Percentiles rank a stretch among this genome's conserved stretches.
Conservation (phyloP, 1,140 invertebrate species). For the Brachionus angularis region DNA sequence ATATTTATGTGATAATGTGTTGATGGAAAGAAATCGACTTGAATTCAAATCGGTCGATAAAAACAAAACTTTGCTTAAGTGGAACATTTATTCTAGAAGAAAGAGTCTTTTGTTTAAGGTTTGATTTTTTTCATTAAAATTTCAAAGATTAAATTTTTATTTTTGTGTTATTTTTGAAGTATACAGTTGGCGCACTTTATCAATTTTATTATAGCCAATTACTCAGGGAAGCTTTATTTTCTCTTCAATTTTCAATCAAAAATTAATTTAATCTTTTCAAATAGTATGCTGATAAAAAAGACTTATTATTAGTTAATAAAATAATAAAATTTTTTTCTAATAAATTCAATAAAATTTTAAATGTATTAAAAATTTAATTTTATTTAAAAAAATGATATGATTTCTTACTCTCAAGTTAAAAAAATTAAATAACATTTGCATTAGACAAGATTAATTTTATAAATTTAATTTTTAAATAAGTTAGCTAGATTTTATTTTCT, state of each 20-base stretch:
- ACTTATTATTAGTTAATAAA: too few species aligned
- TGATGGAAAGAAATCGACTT: conserved; percentile 24
- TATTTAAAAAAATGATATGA: too few species aligned
- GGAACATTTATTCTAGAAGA: conserved; percentile 27
- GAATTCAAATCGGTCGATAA: not conserved
- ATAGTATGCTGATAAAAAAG: too few species aligned
- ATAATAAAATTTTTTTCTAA: too few species aligned
- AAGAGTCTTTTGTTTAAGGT: conserved; percentile 16
- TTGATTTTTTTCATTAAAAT: not conserved
- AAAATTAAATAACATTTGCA: too few species aligned
- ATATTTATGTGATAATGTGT: conserved; percentile 31
- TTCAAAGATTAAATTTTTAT: not conserved
- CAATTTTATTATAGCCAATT: conserved; percentile 36
- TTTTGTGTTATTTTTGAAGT: not conserved
- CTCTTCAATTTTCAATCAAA: conserved; percentile 34
- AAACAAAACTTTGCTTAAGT: conserved; percentile 14
- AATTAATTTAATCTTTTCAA: too few species aligned
- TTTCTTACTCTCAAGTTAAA: too few species aligned
- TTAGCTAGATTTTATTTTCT: too few species aligned
- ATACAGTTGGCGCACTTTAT: conserved; percentile 12
- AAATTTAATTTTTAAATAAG: too few species aligned
- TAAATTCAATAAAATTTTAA: too few species aligned
- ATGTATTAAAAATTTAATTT: too few species aligned
- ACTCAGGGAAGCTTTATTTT: conserved; percentile 32
- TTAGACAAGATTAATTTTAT: too few species aligned